Conservation (phyloP, 2,888 invertebrate genomes). For the Oscheius myriophilus region DNA sequence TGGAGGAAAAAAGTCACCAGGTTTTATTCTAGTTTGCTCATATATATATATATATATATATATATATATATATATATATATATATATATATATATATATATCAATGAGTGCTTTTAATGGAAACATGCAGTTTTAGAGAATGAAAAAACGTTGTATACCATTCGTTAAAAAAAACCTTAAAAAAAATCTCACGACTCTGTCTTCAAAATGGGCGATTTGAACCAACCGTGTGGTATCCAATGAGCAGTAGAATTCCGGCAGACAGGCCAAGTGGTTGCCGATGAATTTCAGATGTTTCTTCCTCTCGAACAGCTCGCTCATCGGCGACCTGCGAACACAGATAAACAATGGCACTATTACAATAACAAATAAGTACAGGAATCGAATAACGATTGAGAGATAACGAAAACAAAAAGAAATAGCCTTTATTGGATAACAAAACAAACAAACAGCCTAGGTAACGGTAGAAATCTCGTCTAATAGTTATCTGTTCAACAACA, state of each 20-base stretch:
- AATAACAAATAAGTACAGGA: not conserved
- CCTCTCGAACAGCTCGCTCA: slow-evolving; percentile 30
- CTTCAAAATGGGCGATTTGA: not conserved
- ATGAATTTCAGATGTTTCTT: slow-evolving; percentile 52
- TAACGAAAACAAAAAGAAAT: not conserved
- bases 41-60: no score
- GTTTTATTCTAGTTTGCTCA: no score
- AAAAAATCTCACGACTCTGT: no score
- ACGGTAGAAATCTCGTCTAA: not conserved
- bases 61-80: no score
- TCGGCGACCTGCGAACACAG: not conserved
- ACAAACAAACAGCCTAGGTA: slow-evolving; percentile 20
- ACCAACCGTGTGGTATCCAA: slow-evolving; percentile 56
- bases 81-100: no score
- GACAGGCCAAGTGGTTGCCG: slow-evolving; percentile 52
- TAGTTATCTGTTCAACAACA: slow-evolving; percentile 23
- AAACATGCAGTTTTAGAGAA: no score
- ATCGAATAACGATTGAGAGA: not conserved
- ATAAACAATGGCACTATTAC: slow-evolving; percentile 4
- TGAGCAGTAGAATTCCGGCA: slow-evolving; percentile 53
- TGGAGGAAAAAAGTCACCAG: no score
- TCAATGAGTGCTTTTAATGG: no score
- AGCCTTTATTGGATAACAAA: slow-evolving; percentile 7
- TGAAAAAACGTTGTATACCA: no score
- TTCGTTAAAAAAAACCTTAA: no score